Evolutionary conservation across 2,888 invertebrate genomes (phyloP).

Genomic region (Lithophane socia): DNA sequence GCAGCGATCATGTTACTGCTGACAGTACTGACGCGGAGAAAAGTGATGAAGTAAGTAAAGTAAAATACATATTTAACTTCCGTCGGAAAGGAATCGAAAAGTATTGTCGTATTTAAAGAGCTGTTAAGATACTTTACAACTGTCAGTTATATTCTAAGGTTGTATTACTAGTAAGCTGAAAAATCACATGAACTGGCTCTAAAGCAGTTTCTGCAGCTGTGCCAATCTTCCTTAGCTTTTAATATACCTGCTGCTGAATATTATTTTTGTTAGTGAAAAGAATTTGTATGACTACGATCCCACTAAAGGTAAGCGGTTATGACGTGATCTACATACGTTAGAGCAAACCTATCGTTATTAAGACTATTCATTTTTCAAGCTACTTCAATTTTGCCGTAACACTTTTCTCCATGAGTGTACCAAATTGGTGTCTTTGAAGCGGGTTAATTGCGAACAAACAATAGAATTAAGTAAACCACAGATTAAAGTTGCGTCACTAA

Average conservation of each 20-base stretch:
- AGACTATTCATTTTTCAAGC: background rate
- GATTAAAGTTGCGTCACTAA: conserved; percentile 71
- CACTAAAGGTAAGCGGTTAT: background rate
- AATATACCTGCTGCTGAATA: background rate
- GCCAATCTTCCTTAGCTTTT: too few relatives aligned
- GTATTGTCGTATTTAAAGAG: background rate
- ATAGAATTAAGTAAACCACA: conserved; percentile 71
- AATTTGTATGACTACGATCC: background rate
- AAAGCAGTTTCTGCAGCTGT: background rate
- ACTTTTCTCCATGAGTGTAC: conserved; percentile 66
- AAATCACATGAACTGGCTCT: background rate
- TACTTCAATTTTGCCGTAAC: background rate
- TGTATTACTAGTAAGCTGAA: too few relatives aligned
- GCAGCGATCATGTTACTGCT: conserved; percentile 80
- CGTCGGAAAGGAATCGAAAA: background rate
- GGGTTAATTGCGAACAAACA: conserved; percentile 82
- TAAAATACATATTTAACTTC: background rate
- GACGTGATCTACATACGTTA: background rate
- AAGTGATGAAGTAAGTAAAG: conserved; percentile 3
- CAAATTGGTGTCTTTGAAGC: conserved; percentile 80
- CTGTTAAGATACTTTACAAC: background rate
- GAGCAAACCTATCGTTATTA: background rate
- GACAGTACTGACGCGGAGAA: conserved; percentile 58
- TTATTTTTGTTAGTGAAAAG: background rate
- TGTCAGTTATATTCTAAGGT: too few relatives aligned